Conservation (phyloP, 1,140 invertebrate species). For the Pseudoatta argentina region DNA sequence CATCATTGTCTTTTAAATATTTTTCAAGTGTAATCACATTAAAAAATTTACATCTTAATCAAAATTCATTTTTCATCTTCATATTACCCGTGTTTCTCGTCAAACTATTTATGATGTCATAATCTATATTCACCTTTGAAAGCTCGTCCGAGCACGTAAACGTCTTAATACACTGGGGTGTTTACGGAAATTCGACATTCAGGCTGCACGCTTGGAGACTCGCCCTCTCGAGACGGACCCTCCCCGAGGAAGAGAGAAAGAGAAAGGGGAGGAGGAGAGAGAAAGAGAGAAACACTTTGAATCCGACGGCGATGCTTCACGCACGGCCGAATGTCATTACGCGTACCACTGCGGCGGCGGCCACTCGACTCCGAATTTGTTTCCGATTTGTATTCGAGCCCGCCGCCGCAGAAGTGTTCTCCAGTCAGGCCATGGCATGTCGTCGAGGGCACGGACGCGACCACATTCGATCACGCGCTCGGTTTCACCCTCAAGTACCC, state of each 20-base stretch:
- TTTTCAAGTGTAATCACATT: background rate
- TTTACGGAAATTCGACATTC: constrained; percentile 76
- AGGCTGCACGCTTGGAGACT: constrained; percentile 62
- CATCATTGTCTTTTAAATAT: background rate
- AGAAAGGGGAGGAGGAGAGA: background rate
- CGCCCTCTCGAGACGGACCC: constrained; percentile 70
- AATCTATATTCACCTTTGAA: background rate
- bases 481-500: constrained; percentile 74
- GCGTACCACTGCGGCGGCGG: constrained; percentile 41
- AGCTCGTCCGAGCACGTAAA: constrained; percentile 63
- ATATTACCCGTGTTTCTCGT: background rate
- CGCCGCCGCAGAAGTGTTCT: constrained; percentile 50
- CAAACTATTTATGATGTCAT: background rate
- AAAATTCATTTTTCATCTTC: background rate
- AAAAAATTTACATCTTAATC: background rate
- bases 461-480: constrained; percentile 70
- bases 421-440: constrained; percentile 50
- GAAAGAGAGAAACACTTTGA: constrained; percentile 68
- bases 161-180: constrained; percentile 77
- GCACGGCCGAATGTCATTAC: constrained; percentile 76
- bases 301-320: constrained; percentile 71
- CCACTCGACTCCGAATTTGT: constrained; percentile 71
- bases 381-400: constrained; percentile 73
- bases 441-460: constrained; percentile 48
- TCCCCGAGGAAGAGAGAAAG: constrained; percentile 13